Conservation (phyloP, 2,888 invertebrate species). For the Fissipunctia ypsillon region DNA sequence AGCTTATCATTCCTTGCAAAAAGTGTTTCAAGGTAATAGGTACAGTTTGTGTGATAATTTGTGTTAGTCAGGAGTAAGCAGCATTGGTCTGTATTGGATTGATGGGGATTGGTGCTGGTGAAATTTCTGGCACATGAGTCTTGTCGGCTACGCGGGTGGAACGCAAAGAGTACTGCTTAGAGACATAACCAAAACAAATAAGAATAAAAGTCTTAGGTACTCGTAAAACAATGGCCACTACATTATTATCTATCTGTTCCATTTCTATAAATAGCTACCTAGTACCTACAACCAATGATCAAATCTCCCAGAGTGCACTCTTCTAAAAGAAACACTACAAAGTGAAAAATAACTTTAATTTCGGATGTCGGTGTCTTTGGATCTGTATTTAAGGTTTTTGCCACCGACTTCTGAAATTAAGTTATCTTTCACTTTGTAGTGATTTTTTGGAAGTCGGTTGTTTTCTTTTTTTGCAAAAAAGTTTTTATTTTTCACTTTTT, state of each 20-base stretch:
- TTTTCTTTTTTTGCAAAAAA: no score
- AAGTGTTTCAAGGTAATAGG: background rate
- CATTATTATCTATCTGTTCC: conserved; percentile 5
- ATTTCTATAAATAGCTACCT: conserved; percentile 27
- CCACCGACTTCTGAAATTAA: no score
- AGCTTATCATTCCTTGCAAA: conserved; percentile 15
- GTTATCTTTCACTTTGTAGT: no score
- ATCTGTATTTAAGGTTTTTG: no score
- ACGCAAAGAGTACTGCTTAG: background rate
- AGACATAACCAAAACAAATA: background rate
- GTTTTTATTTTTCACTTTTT: no score
- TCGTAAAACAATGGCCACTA: background rate
- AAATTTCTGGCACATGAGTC: background rate
- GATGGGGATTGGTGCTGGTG: background rate
- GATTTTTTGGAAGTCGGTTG: no score
- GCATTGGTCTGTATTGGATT: background rate
- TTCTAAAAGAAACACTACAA: no score
- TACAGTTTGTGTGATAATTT: background rate
- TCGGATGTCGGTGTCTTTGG: no score
- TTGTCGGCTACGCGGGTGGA: background rate
- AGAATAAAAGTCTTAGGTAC: background rate
- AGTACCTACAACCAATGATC: background rate
- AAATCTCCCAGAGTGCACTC: conserved; percentile 11
- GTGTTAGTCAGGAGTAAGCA: background rate
- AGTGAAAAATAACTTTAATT: no score